These are phyloP conservation scores for Ridgeia piscesae DNA, from an alignment of 1,140 invertebrate species.

Conservation along the genomic window DNA sequence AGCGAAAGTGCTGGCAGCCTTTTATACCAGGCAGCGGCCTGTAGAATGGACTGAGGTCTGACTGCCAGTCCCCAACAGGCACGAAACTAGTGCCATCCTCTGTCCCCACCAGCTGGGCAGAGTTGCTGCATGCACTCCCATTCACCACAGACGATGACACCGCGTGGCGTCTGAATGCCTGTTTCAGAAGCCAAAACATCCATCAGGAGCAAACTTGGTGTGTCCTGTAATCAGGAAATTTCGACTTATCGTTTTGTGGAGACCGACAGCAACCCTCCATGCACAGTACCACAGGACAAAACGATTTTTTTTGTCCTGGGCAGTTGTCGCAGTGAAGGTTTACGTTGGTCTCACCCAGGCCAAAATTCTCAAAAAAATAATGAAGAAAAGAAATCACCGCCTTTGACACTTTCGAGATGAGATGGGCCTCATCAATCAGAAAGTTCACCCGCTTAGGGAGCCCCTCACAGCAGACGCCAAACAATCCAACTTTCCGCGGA, in stretches of 20 bases:
- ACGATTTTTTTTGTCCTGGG: constrained; percentile 40
- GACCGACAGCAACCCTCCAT: constrained; percentile 33
- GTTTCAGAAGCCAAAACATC: constrained; percentile 41
- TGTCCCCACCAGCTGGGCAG: constrained; percentile 22
- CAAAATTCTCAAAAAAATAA: constrained; percentile 33
- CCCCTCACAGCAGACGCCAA: constrained; percentile 28
- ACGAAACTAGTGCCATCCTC: constrained; percentile 22
- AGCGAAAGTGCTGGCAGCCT: background rate
- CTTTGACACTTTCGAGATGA: constrained; percentile 32
- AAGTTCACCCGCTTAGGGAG: constrained; percentile 33
- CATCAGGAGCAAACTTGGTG: constrained; percentile 46
- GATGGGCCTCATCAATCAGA: constrained; percentile 35
- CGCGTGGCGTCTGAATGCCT: constrained; percentile 25
- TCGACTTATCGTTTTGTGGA: constrained; percentile 29
- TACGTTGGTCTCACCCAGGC: constrained; percentile 29
- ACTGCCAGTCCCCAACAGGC: constrained; percentile 24
- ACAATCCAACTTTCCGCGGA: constrained; percentile 24
- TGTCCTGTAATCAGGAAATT: constrained; percentile 41
- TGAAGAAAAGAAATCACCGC: constrained; percentile 31
- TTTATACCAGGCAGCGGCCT: constrained; percentile 10
- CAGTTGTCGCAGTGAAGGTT: constrained; percentile 26
- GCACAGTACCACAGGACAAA: constrained; percentile 37
- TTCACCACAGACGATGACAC: constrained; percentile 18
- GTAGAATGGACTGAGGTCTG: constrained; percentile 6
- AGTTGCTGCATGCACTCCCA: constrained; percentile 6